Evolutionary conservation across 2,113 vertebrate genomes (phyloP).

Genomic region (Cyprinodon variegatus): DNA sequence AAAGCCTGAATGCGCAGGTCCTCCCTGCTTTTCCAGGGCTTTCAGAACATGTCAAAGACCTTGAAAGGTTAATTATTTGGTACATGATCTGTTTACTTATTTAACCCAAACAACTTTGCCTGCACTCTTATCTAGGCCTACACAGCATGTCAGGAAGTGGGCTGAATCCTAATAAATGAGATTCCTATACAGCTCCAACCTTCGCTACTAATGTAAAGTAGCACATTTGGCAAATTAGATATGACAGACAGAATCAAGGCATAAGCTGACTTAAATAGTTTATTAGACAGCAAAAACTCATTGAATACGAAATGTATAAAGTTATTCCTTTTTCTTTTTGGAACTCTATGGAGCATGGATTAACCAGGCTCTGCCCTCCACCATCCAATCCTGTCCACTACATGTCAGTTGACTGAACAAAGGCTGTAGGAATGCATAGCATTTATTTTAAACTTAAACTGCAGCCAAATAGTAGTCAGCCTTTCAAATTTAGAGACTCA

Average conservation of each 20-base stretch:
- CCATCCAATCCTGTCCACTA: not conserved
- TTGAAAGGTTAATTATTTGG: conserved; percentile 77
- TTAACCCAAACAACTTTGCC: conserved; percentile 58
- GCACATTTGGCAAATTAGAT: conserved; percentile 41
- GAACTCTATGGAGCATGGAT: not conserved
- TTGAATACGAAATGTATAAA: conserved; percentile 18
- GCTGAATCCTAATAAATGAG: conserved; percentile 65
- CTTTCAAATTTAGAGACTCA: not conserved
- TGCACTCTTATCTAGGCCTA: conserved; percentile 62
- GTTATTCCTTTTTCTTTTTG: not conserved
- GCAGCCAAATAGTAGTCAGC: too few relatives aligned
- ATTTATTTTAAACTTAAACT: too few relatives aligned
- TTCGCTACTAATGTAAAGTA: conserved; percentile 26
- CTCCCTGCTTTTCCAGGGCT: conserved; percentile 30
- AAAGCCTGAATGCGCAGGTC: conserved; percentile 4
- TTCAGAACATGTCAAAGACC: conserved; percentile 71
- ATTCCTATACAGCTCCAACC: conserved; percentile 39
- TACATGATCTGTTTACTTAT: conserved; percentile 79
- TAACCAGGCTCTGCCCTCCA: not conserved
- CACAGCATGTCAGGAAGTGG: conserved; percentile 53
- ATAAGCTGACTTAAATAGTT: conserved; percentile 28
- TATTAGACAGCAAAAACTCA: conserved; percentile 1
- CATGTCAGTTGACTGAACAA: not conserved
- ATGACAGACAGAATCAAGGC: conserved; percentile 19
- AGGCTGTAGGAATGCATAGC: not conserved